These are phyloP conservation scores for Cylindroiulus punctatus DNA, from an alignment of 2,888 invertebrate species.

Conservation along the genomic window DNA sequence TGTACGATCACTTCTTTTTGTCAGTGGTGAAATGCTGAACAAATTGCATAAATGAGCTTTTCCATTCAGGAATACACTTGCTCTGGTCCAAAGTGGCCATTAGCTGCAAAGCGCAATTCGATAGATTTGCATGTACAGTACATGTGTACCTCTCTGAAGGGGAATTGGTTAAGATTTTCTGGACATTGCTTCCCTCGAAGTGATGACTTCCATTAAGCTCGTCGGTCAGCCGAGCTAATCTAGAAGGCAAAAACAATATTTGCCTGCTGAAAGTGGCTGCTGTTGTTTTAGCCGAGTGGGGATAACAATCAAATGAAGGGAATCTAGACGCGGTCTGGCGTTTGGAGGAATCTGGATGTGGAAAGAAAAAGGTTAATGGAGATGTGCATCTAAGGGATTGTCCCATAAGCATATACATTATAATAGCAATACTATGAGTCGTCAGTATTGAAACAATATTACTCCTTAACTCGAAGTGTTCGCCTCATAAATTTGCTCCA, in stretches of 20 bases:
- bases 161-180: neutral
- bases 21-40: no score
- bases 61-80: no score
- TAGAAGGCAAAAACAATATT: conserved; percentile 42
- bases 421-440: no score
- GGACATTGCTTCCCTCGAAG: neutral
- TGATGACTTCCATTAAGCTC: conserved; percentile 2
- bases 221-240: conserved; percentile 39
- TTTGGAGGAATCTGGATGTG: conserved; percentile 17
- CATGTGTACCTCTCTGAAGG: neutral
- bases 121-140: neutral
- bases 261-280: neutral
- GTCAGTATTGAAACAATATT: no score
- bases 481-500: no score
- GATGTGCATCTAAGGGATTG: neutral
- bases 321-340: neutral
- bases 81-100: no score
- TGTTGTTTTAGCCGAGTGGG: conserved; percentile 41
- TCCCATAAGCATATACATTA: neutral
- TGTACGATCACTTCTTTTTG: no score
- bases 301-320: neutral
- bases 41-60: no score
- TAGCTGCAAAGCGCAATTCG: no score
- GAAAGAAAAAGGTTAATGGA: conserved; percentile 4
- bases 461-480: no score